Conservation (phyloP, 2,113 vertebrate genomes). For the Spilogale gracilis region DNA sequence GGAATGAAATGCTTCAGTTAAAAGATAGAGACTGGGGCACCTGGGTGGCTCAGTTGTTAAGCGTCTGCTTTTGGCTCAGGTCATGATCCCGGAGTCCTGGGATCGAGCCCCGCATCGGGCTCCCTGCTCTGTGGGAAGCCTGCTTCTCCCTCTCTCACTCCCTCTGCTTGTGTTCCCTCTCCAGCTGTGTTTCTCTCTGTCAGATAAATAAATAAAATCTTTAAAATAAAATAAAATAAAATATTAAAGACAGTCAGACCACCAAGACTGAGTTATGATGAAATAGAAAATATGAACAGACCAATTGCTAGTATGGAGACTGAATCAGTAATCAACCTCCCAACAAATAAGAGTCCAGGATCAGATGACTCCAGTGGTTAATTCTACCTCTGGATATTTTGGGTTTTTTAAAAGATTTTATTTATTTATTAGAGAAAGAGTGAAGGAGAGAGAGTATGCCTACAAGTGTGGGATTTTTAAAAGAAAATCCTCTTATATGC, state of each 20-base stretch:
- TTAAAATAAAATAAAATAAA: too few relatives aligned
- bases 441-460: neutral
- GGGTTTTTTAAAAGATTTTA: neutral
- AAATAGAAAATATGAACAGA: neutral
- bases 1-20: neutral
- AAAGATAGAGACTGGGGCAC: neutral
- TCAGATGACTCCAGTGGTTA: neutral
- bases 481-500: neutral
- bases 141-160: too few relatives aligned
- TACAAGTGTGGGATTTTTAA: neutral
- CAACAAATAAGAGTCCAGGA: too few relatives aligned
- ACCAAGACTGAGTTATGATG: neutral
- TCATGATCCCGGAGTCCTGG: too few relatives aligned
- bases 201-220: too few relatives aligned
- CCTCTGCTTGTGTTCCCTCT: too few relatives aligned
- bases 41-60: too few relatives aligned
- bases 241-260: neutral
- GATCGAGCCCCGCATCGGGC: too few relatives aligned
- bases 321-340: too few relatives aligned
- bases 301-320: neutral
- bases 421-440: neutral
- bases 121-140: too few relatives aligned
- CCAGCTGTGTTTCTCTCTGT: too few relatives aligned
- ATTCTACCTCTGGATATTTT: neutral
- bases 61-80: too few relatives aligned